A percentile compares a stretch with the other conserved stretches of the same genome.
Conservation (phyloP, 2,113 vertebrate genomes). For the Pitta sordida region DNA sequence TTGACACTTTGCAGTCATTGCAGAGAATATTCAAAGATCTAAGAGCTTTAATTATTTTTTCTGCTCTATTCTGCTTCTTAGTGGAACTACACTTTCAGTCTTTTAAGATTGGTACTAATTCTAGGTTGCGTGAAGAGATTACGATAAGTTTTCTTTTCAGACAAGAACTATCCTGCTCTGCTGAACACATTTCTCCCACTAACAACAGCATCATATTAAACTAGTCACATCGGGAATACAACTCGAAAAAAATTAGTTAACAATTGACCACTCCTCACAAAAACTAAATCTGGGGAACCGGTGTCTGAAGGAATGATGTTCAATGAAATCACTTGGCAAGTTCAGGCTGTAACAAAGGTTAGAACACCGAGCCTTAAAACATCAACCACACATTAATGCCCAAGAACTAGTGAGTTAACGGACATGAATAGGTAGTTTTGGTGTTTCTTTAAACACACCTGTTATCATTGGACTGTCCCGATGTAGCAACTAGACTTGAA, state of each 20-base stretch:
- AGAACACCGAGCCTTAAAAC: not conserved
- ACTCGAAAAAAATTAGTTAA: not conserved
- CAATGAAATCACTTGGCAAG: not conserved
- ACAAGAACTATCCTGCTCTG: not conserved
- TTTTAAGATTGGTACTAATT: not conserved
- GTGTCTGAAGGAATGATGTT: not conserved
- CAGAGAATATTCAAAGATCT: not conserved
- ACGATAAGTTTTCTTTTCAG: not conserved
- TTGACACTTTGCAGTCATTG: not conserved
- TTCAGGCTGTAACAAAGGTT: not conserved
- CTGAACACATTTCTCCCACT: not conserved
- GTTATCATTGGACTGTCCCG: constrained; percentile 93
- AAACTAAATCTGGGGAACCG: not conserved
- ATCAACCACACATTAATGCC: not conserved
- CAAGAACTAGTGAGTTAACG: not conserved
- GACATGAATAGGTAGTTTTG: not conserved
- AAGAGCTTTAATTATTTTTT: not conserved
- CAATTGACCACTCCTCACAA: not conserved
- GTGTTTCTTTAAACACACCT: constrained; percentile 74
- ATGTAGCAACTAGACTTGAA: constrained; percentile 94
- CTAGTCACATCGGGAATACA: not conserved
- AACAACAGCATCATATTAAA: not conserved
- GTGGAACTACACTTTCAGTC: not conserved
- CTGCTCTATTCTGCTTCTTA: not conserved
- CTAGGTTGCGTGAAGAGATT: not conserved